phyloP scores from a whole-genome alignment of 2,888 invertebrate species.

The Cataglyphis livida region DNA sequence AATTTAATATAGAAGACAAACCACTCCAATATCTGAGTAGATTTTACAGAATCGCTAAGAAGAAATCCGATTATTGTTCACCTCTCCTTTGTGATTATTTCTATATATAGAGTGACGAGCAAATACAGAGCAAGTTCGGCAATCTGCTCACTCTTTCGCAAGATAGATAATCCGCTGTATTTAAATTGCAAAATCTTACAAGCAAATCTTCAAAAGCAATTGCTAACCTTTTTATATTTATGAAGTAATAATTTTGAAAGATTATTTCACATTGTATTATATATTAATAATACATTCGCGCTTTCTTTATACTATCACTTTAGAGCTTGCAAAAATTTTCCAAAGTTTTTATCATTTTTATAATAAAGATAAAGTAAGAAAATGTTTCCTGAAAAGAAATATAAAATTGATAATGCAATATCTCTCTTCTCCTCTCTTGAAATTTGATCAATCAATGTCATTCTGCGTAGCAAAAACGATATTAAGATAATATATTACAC shows the following conservation, averaged over 20 bases:
- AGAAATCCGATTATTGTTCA: slow-evolving; percentile 59
- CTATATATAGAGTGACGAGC: slow-evolving; percentile 5
- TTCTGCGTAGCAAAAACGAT: background rate
- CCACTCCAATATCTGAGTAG: slow-evolving; percentile 55
- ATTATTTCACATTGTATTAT: background rate
- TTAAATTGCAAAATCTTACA: slow-evolving; percentile 27
- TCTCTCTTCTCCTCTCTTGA: background rate
- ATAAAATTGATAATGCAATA: background rate
- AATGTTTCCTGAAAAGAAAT: background rate
- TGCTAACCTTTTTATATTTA: slow-evolving; percentile 37
- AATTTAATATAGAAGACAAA: slow-evolving; percentile 34
- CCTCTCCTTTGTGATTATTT: background rate
- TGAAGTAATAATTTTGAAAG: slow-evolving; percentile 34
- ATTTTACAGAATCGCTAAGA: slow-evolving; percentile 56
- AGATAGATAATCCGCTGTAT: background rate
- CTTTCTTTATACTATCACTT: background rate
- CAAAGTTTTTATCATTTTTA: background rate
- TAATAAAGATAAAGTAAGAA: slow-evolving; percentile 14
- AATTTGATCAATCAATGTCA: slow-evolving; percentile 7
- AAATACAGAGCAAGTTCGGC: slow-evolving; percentile 28
- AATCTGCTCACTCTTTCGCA: slow-evolving; percentile 6
- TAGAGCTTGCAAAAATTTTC: background rate
- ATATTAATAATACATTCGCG: slow-evolving; percentile 15
- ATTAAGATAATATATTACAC: background rate
- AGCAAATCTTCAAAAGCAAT: slow-evolving; percentile 32